Percentiles rank a stretch among this genome's conserved stretches.
Conservation (phyloP, 2,888 invertebrate species). For the Chalcosyrphus nemorum region DNA sequence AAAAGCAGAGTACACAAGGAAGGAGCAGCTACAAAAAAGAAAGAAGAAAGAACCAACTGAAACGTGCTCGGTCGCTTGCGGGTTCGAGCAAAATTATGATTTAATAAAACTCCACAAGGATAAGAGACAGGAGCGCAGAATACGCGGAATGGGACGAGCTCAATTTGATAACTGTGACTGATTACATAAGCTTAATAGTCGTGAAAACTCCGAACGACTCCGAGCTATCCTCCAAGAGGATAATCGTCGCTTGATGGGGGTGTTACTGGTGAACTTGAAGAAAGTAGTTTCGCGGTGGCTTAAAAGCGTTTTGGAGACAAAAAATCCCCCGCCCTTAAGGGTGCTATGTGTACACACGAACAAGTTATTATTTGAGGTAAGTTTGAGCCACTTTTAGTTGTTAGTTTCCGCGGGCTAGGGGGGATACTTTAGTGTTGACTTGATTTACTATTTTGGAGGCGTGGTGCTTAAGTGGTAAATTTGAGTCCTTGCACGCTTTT, state of each 20-base stretch:
- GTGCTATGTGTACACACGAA: not conserved
- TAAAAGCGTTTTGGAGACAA: not conserved
- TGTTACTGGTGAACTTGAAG: not conserved
- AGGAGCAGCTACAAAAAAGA: no score
- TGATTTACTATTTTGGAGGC: not conserved
- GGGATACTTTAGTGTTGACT: not conserved
- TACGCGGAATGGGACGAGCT: slow-evolving; percentile 12
- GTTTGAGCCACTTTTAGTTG: not conserved
- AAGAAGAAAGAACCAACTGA: no score
- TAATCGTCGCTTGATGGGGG: slow-evolving; percentile 5
- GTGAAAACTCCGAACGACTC: no score
- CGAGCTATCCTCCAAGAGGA: not conserved
- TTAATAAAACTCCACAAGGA: not conserved
- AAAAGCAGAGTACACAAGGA: not conserved
- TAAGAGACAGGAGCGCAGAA: slow-evolving; percentile 10
- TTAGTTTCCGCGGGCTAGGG: not conserved
- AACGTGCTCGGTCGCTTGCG: not conserved
- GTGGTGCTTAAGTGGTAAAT: not conserved
- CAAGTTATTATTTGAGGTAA: not conserved
- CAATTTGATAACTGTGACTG: slow-evolving; percentile 36
- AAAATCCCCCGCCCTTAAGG: not conserved
- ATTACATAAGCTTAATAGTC: not conserved
- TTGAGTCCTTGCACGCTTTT: not conserved
- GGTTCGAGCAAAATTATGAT: not conserved
- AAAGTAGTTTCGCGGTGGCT: not conserved